Evolutionary conservation across 2,797 vertebrate genomes (phyloP).

Genomic region (Pseudochirops cupreus): DNA sequence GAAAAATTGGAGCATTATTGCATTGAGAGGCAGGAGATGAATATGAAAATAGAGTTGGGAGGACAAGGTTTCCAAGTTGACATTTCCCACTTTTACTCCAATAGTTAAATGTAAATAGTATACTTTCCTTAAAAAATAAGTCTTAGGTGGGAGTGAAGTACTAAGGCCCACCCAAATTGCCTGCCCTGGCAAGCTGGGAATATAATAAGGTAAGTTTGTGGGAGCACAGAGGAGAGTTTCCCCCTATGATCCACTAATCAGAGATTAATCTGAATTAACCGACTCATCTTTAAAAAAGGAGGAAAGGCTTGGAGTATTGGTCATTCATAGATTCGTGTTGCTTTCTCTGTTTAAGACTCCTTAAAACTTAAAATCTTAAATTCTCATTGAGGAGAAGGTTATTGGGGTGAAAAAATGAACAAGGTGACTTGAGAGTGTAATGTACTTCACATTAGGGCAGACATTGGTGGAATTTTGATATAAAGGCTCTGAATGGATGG

Average conservation of each 20-base stretch:
- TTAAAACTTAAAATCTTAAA: too few species aligned
- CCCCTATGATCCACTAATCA: accelerated
- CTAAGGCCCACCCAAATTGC: background rate
- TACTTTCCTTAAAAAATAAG: background rate
- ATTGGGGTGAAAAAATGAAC: too few species aligned
- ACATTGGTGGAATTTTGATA: background rate
- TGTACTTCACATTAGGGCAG: background rate
- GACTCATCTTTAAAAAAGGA: background rate
- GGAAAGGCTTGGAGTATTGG: too few species aligned
- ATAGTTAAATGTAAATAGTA: background rate
- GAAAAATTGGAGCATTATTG: background rate
- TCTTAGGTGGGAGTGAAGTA: background rate
- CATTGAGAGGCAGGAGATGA: background rate
- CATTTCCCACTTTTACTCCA: background rate
- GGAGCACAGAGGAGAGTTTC: accelerated
- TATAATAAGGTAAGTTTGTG: too few species aligned
- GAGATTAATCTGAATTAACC: background rate
- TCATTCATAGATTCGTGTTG: too few species aligned
- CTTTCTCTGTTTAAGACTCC: too few species aligned
- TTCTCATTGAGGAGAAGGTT: too few species aligned
- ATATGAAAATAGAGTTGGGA: background rate
- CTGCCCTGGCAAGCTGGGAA: background rate
- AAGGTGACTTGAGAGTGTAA: too few species aligned
- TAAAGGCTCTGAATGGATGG: background rate
- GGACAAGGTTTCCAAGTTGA: background rate